Evolutionary conservation across 2,888 invertebrate genomes (phyloP), one percentile per base, ranked within the genome.

Genomic region (Chloromyia formosa): DNA sequence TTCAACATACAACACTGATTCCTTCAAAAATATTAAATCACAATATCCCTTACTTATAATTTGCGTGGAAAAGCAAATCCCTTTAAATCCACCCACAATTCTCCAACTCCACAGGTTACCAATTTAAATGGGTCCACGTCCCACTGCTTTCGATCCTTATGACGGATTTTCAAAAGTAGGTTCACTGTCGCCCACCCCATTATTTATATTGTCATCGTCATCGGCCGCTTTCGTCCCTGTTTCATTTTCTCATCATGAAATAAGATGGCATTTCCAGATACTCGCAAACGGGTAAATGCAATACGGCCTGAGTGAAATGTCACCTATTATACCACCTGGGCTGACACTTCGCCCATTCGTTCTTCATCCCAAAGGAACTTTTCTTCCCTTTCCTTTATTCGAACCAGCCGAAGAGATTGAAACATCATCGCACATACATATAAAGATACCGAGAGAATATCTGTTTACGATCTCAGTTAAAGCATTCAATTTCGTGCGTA

Each of bases 31-130:
- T 68, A 73, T 74, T 58, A 75, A 75, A 74, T 75, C 75, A 74
- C 75, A 69, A 73, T 73, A 75, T 75, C 74, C 74, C 74, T 75
- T 74, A 74, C 73, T 69, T 60, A 27, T 60, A 75, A 74, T 74
- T 74, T 75, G 69, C 69, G 64, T 75, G 61, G 27, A 60, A 61
- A 53, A 53, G 74, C 64, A 75, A 75, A 74, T 68, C 69, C 74
- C 61, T 16, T 73, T 66, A 75, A 75, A 75, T 75, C 62, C 74
- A 62, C 69, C 58, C 66, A 73, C 75, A 75, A 74, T n/a, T n/a
- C 75, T 74, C 69, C 56, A 74, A 75, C 73, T 66, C 73, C 64
- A 62, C 74, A 58, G 74, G 69, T 62, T 69, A 56, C 69, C 69
- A 74, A 62, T 69, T 69, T 66, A 22, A 66, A 49, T 66, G 66